These are phyloP conservation scores for Polypterus bichir DNA, from an alignment of 2,113 vertebrate species.

Conservation along the genomic window DNA sequence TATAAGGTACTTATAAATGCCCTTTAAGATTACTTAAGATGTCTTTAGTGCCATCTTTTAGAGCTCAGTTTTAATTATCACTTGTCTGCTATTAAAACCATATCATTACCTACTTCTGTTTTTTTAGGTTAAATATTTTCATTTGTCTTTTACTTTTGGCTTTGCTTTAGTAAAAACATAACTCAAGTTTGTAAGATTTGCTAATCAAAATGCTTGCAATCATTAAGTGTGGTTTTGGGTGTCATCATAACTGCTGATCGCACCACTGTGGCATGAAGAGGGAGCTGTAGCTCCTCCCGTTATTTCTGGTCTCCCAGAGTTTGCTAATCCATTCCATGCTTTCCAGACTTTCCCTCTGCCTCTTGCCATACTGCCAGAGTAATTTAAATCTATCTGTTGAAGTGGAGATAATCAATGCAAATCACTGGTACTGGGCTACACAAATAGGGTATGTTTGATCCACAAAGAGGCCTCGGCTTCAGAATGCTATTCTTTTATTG, in stretches of 20 bases:
- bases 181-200: not conserved
- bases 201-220: slow-evolving; percentile 11
- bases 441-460: slow-evolving; percentile 69
- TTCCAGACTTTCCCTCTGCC: slow-evolving; percentile 43
- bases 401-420: slow-evolving; percentile 95
- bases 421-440: slow-evolving; percentile 71
- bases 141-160: not conserved
- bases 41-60: not conserved
- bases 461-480: slow-evolving; percentile 77
- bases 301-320: slow-evolving; percentile 46
- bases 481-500: slow-evolving; percentile 74
- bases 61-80: not conserved
- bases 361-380: slow-evolving; percentile 67
- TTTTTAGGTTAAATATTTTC: not conserved
- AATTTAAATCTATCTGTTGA: slow-evolving; percentile 86
- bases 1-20: too few species aligned
- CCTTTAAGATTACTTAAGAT: not conserved
- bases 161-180: not conserved
- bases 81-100: not conserved
- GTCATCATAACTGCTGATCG: slow-evolving; percentile 37
- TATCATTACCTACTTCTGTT: not conserved
- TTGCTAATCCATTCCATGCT: slow-evolving; percentile 31
- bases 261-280: slow-evolving; percentile 79
- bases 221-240: slow-evolving; percentile 17
- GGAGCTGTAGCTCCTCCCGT: slow-evolving; percentile 86